Evolutionary conservation across 2,797 vertebrate genomes (phyloP), one percentile per base, ranked within the genome.

Genomic region (Scyliorhinus canicula): DNA sequence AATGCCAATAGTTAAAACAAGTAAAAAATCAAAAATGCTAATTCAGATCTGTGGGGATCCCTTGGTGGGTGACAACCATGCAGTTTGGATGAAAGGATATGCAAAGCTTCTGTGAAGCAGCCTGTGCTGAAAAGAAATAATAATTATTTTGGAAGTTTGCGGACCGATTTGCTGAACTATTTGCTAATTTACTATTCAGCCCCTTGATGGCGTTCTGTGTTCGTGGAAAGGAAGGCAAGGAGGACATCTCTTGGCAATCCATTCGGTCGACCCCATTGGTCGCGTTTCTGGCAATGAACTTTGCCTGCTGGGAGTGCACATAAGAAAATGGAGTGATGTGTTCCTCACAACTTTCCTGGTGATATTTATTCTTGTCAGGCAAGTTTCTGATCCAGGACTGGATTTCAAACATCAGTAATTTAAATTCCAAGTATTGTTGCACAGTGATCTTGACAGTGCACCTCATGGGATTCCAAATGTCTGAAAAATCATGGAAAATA

Each of bases 11-110:
- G 4, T 60, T 60, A 35, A 35, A 55, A 90, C 52, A 55, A 55
- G n/a, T 21, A 35, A 35, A n/a, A 90, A 55, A 90, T 90, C 86
- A 90, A 60, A 90, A 90, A 90, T 60, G 52, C 35, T 90, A 57
- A 90, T 90, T 55, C 16, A n/a, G 35, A 57, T 60, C 57, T n/a
- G 28, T 8, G 86, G 31, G 50, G 19, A n/a, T 90, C 52, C 16
- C 86, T 60, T 90, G 16, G 35, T 60, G 86, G 28, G 35, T 90
- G 86, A 31, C 57, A 90, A 60, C 86, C 60, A 19, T n/a, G 55
- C 12, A 90, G 57, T 57, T n/a, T 60, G 44, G 26, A 47, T 82
- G 44, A 47, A 82, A 47, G 40, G 21, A 47, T 47, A 26, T 21
- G 6, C 44, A 82, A 82, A 82, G 79, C 47, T 47, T 82, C 79